Base-by-base conservation (phyloP, 2,797 vertebrate genomes). In the Melanotaenia parkinsoni region DNA sequence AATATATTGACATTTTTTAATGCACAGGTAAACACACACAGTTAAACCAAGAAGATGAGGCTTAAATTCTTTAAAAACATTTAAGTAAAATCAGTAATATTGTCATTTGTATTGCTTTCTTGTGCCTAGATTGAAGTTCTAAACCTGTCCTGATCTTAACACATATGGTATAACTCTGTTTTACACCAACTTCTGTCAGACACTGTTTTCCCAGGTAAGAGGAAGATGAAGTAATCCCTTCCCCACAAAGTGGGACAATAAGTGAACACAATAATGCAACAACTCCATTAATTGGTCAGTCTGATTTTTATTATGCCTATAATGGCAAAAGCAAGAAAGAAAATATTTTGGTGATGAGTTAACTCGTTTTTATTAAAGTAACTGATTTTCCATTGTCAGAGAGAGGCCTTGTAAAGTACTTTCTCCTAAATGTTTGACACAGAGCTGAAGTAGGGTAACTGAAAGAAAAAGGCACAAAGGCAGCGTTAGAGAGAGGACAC, bases 401-500 rank as follows among this genome's bases (percentile, higher is more conserved):
- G 45, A 26, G 26, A 54, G 57, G 12, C 16, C 45, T 32, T 43
- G 3, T 33, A 60, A 58, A 57, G 32, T 64, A 73, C 74, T 50
- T 71, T 78, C 65, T 70, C 61, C 70, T 38, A 58, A 51, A 74
- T 62, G 63, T 67, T 77, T 65, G 85, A 70, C 64, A 78, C 56
- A 69, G 63, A 32, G 53, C 61, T 74, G 67, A 56, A 81, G 59
- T 45, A 28, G 77, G 64, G 72, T 79, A 63, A 83, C 40, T 28
- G 70, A 58, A 59, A 66, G 67, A 65, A 73, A 50, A 38, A 75
- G 67, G 75, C 53, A 80, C 71, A 65, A 67, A 78, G 61, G 60
- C 61, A 63, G 73, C 70, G 72, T 45, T 58, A 70, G 75, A 84
- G 58, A 61, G 72, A 87, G 79, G 75, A 86, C 81, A 84, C 81